Percentiles rank a stretch among this genome's conserved stretches.
These are phyloP conservation scores for Aporrectodea caliginosa DNA, from an alignment of 1,140 invertebrate species.

Conservation along the genomic window DNA sequence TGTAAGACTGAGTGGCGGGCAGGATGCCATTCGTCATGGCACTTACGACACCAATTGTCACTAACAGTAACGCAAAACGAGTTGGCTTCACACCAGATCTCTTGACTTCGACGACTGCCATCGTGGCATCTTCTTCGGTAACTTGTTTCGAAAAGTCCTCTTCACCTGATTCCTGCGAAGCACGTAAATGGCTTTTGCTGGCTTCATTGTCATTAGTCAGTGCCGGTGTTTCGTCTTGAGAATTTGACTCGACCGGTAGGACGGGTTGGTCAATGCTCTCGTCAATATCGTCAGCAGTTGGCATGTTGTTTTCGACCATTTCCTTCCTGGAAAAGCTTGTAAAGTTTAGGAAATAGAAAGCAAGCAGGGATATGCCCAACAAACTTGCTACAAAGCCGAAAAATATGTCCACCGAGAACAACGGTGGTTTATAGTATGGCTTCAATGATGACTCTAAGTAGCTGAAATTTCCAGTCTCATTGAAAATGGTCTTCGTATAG, in stretches of 20 bases:
- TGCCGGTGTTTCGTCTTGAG: neutral
- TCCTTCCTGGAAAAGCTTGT: neutral
- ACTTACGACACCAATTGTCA: neutral
- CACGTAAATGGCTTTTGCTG: no score
- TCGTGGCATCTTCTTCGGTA: neutral
- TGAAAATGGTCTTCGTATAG: neutral
- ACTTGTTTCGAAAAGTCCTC: neutral
- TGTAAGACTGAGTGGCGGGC: slow-evolving; percentile 25
- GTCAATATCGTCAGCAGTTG: neutral
- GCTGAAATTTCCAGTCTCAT: neutral
- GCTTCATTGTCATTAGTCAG: no score
- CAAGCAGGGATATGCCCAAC: slow-evolving; percentile 1
- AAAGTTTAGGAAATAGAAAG: slow-evolving; percentile 20
- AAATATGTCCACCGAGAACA: slow-evolving; percentile 14
- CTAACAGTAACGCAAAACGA: slow-evolving; percentile 1
- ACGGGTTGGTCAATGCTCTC: neutral
- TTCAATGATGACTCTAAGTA: no score
- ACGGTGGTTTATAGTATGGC: neutral
- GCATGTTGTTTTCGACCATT: neutral
- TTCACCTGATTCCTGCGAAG: neutral
- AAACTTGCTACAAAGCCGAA: neutral
- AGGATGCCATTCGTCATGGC: slow-evolving; percentile 17
- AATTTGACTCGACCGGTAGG: neutral
- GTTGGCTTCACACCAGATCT: neutral
- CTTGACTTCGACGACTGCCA: neutral